phyloP scores from a whole-genome alignment of 2,113 vertebrate species.

The Solenodon paradoxus region DNA sequence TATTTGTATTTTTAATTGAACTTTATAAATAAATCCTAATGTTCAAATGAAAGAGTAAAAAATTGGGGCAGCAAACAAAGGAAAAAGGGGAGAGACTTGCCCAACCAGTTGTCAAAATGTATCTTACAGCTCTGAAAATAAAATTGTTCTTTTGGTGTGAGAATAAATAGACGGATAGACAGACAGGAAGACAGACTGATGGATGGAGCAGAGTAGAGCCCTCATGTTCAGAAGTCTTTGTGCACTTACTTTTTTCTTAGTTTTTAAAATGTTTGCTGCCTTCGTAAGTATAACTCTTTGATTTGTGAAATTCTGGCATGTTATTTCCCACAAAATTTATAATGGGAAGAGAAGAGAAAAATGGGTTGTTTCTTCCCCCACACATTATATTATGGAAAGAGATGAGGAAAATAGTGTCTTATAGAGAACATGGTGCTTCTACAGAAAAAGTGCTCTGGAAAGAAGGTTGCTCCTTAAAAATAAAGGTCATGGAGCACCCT shows the following conservation, averaged over 20 bases:
- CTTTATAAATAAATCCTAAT: background rate
- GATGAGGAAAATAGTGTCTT: conserved; percentile 18
- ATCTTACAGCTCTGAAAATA: conserved; percentile 25
- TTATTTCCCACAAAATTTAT: background rate
- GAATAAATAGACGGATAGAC: background rate
- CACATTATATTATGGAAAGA: background rate
- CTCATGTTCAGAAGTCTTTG: background rate
- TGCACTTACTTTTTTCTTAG: background rate
- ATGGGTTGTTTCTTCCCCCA: too few species aligned
- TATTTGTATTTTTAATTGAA: conserved; percentile 46
- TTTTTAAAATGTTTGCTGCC: background rate
- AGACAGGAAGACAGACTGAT: background rate
- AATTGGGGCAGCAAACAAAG: background rate
- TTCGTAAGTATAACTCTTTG: background rate
- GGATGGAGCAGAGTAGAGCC: background rate
- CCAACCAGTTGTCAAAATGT: background rate
- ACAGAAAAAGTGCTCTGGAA: background rate
- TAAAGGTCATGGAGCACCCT: background rate
- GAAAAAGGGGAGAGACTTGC: background rate
- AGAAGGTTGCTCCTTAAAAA: background rate
- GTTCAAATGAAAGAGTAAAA: background rate
- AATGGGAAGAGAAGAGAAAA: conserved; percentile 23
- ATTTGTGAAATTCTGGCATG: background rate
- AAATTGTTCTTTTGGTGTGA: background rate
- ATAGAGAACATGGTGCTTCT: background rate